A percentile compares a stretch with the other conserved stretches of the same genome.
Conservation (phyloP, 2,797 vertebrate species). For the Basileuterus tristriatus region DNA sequence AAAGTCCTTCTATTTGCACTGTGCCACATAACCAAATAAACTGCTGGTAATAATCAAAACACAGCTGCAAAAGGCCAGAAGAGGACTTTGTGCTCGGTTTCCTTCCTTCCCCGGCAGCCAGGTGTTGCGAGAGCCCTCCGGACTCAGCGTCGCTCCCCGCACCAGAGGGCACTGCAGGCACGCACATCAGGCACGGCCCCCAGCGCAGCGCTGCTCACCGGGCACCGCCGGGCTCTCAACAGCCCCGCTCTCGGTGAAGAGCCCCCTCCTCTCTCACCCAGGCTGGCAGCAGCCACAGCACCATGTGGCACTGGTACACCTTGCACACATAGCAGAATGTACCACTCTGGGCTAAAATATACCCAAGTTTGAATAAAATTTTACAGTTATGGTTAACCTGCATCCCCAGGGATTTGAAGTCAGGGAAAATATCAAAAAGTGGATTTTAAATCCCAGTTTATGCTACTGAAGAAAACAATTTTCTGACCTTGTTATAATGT, state of each 20-base stretch:
- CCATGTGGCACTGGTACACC: rapidly evolving
- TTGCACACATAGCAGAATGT: rapidly evolving
- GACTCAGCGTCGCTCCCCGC: background rate
- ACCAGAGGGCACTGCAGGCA: slow-evolving; percentile 57
- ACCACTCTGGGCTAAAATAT: background rate
- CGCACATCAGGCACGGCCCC: background rate
- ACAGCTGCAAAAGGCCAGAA: background rate
- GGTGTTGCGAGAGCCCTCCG: background rate
- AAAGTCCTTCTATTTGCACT: background rate
- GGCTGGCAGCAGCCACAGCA: background rate
- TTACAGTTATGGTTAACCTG: background rate
- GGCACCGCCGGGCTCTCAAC: background rate
- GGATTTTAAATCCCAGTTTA: background rate
- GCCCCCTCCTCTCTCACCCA: background rate
- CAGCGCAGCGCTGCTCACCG: rapidly evolving
- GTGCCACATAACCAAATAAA: background rate
- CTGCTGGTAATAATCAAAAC: background rate
- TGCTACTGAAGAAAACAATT: background rate
- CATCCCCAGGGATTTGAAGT: background rate
- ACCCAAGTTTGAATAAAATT: background rate
- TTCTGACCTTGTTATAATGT: background rate
- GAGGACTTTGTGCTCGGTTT: background rate
- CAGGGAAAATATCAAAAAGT: background rate
- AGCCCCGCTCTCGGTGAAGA: rapidly evolving
- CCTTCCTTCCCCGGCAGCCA: background rate